Evolutionary conservation across 2,888 invertebrate genomes (phyloP).

Genomic region (Aspidapion aeneum): DNA sequence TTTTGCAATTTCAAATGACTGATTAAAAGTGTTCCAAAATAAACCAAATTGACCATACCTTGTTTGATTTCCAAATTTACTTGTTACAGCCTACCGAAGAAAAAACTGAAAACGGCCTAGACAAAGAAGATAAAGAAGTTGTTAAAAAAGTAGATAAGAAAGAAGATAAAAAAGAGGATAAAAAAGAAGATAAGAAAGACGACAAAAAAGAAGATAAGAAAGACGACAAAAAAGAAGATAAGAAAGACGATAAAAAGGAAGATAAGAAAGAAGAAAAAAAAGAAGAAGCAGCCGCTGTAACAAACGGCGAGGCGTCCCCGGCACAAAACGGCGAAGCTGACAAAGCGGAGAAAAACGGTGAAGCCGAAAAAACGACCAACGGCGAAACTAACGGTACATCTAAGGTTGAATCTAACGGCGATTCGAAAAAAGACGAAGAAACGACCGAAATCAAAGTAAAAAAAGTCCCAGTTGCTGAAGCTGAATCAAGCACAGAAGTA

Average conservation of each 20-base stretch:
- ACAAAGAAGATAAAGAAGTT: conserved; percentile 12
- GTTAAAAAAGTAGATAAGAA: conserved; percentile 9
- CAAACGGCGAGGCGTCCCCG: conserved; percentile 21
- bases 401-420: conserved; percentile 30
- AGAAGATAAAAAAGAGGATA: conserved; percentile 32
- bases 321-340: conserved; percentile 3
- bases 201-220: conserved; percentile 37
- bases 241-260: conserved; percentile 47
- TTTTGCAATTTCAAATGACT: no score
- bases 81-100: background rate
- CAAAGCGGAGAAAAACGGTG: conserved; percentile 38
- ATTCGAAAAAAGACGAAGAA: conserved; percentile 33
- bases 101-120: conserved; percentile 14
- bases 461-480: background rate
- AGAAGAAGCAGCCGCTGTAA: conserved; percentile 22
- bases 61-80: no score
- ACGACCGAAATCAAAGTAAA: conserved; percentile 13
- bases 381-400: conserved; percentile 28
- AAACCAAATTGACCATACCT: no score
- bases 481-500: conserved; percentile 4
- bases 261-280: no score
- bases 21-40: no score
- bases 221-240: conserved; percentile 45
- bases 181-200: conserved; percentile 16
- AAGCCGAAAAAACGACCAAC: background rate